Evolutionary conservation across 2,113 vertebrate genomes (phyloP).

Genomic region (Aspidoscelis tigris): DNA sequence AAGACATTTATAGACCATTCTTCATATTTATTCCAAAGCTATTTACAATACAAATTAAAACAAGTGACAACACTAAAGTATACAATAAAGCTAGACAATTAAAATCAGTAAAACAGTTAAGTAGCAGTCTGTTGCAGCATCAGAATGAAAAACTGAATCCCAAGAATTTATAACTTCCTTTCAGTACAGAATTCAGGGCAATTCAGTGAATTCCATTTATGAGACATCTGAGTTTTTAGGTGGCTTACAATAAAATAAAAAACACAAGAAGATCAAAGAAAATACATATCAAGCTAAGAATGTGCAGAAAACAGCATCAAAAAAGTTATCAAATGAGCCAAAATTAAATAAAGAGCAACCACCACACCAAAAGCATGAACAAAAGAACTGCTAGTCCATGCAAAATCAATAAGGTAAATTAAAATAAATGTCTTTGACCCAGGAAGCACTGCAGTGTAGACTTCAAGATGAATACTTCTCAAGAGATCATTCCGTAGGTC

Average conservation of each 20-base stretch:
- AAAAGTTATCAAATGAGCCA: background rate
- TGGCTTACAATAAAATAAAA: background rate
- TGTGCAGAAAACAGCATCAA: background rate
- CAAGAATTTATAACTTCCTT: background rate
- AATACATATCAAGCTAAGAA: no score
- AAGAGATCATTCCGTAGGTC: no score
- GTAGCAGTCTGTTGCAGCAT: background rate
- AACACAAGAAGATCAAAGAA: no score
- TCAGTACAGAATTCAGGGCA: background rate
- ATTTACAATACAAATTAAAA: conserved; percentile 8
- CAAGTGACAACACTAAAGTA: background rate
- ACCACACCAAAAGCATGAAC: no score
- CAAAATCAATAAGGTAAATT: background rate
- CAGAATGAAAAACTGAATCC: background rate
- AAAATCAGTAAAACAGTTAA: background rate
- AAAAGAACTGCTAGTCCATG: no score
- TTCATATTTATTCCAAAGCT: background rate
- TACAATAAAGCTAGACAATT: background rate
- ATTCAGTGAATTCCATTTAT: background rate
- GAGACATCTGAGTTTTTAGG: background rate
- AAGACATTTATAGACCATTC: background rate
- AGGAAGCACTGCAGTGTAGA: no score
- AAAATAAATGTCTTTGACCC: background rate
- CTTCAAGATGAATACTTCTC: no score
- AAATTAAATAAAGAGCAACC: no score